These are phyloP conservation scores for Erebia epiphron DNA, from an alignment of 2,888 invertebrate genomes.

Conservation along the genomic window DNA sequence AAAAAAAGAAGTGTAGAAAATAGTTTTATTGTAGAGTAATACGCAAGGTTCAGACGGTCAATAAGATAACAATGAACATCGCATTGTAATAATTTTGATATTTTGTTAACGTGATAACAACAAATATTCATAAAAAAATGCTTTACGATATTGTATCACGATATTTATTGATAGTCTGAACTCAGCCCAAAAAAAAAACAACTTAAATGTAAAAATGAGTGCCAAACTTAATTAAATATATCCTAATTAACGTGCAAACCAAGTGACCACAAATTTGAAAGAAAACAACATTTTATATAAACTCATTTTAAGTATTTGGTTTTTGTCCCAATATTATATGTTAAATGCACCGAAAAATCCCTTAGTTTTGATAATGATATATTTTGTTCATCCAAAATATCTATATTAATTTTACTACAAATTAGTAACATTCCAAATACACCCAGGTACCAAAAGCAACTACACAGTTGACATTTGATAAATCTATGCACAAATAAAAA, in stretches of 20 bases:
- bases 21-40: neutral
- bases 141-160: neutral
- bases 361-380: too few species aligned
- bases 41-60: neutral
- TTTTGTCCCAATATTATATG: too few species aligned
- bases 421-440: neutral
- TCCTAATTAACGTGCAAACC: neutral
- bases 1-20: slow-evolving; percentile 6
- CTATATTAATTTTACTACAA: neutral
- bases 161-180: neutral
- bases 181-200: slow-evolving; percentile 1
- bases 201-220: neutral
- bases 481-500: neutral
- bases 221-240: neutral
- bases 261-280: neutral
- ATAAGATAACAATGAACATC: neutral
- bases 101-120: neutral
- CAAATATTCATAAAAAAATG: neutral
- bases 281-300: neutral
- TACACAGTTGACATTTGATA: neutral
- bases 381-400: slow-evolving; percentile 6
- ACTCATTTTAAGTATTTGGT: too few species aligned
- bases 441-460: slow-evolving; percentile 5
- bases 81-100: neutral
- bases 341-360: too few species aligned